phyloP scores from a whole-genome alignment of 2,113 vertebrate genomes.

The Perca schrenkii region DNA sequence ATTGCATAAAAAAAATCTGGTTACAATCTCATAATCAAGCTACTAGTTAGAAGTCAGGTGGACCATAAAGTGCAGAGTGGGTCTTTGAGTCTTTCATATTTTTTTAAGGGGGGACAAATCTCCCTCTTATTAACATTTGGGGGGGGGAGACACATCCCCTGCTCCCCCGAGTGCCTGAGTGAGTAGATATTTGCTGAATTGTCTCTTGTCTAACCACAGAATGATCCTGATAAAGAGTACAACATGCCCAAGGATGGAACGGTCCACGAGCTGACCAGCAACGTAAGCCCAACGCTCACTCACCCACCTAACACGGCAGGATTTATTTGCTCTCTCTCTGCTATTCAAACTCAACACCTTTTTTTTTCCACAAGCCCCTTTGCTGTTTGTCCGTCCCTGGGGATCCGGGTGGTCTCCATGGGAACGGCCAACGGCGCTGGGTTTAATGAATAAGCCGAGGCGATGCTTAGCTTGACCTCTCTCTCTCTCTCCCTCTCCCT shows the following conservation, averaged over 20 bases:
- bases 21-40: too few relatives aligned
- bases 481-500: conserved; percentile 3
- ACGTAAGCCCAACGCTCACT: conserved; percentile 80
- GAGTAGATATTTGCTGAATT: background rate
- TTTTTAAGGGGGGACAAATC: too few relatives aligned
- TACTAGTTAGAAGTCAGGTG: too few relatives aligned
- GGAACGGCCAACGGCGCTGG: background rate
- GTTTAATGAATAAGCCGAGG: background rate
- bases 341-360: background rate
- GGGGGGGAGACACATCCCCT: too few relatives aligned
- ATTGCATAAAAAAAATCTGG: too few relatives aligned
- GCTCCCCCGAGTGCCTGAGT: too few relatives aligned
- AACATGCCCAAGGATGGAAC: conserved; percentile 99
- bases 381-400: conserved; percentile 1
- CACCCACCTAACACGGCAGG: background rate
- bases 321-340: conserved; percentile 18
- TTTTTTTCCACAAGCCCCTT: background rate
- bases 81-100: too few relatives aligned
- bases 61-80: too few relatives aligned
- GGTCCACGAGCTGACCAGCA: conserved; percentile 97
- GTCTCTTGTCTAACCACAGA: conserved; percentile 78
- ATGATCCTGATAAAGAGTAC: conserved; percentile 97
- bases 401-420: conserved; percentile 11
- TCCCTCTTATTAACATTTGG: too few relatives aligned
- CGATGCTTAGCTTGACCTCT: background rate